Evolutionary conservation across 2,113 vertebrate genomes (phyloP), one percentile per base, ranked within the genome.

Genomic region (Amia ocellicauda): DNA sequence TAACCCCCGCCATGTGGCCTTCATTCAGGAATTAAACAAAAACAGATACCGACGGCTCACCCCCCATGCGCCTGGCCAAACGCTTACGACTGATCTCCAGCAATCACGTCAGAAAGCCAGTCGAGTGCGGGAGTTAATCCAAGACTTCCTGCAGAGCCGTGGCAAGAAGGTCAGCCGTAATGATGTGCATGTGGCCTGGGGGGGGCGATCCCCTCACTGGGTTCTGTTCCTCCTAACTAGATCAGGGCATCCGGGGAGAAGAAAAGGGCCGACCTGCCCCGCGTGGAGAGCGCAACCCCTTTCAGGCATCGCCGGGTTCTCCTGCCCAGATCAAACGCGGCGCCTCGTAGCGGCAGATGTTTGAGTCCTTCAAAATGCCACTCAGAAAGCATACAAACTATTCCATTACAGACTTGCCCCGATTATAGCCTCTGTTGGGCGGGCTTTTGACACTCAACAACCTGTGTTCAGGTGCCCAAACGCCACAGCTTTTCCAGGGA

Each of bases 111-210:
- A 50, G 22, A 31, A 28, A 20, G 27, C 64, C 66, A 50, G 54
- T 66, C 73, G 70, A 75, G 70, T 56, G 63, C 0, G 1, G 57
- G 64, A 5, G 41, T 49, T 23, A 41, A 53, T 22, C 52, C 31
- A 57, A 29, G 42, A 22, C 55, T 10, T 19, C 27, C 26, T 4
- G n/a, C 42, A 3, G 36, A 10, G 42, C 28, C 14, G n/a, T 22
- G 29, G 3, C 14, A 26, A 56, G 42, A 58, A n/a, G 42, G 14
- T 24, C n/a, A 24, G 10, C 31, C 23, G 23, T 31, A 49, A 64
- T 58, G 8, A 50, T 14, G 20, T 47, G 57, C 56, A 40, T 58
- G 55, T 19, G 29, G 55, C 17, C 31, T 22, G 10, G 14, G 43
- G n/a, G 43, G 43, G 3, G 31, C 43, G 10, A 14, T 47, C 43